Base-by-base conservation (phyloP, 1,140 invertebrate genomes). In the Lepidurus couesii region DNA sequence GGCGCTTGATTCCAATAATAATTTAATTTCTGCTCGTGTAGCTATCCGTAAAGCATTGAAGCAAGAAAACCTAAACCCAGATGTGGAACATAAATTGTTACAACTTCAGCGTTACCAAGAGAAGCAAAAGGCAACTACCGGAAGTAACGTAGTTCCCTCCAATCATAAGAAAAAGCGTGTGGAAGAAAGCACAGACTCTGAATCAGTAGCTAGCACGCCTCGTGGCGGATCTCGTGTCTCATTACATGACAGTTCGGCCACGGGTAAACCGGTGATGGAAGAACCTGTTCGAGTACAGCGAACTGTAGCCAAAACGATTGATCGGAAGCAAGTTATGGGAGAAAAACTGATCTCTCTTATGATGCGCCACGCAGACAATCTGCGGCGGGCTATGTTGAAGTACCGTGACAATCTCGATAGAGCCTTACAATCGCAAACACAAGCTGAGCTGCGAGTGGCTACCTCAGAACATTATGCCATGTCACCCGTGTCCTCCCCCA, bases 331-430 rank as follows among this genome's bases (percentile, higher is more conserved):
- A 10, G 78, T 76, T 85, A 85, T 85, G 87, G 86, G 79, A 85
- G 85, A 82, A 86, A 84, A 81, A 84, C 86, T 90, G 79, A 89
- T 90, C 81, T 89, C 90, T 82, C 85, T 89, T 73, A 85, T 96
- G 24, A 92, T 91, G 84, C 89, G 92, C 81, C 95, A 98, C 80
- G 97, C 96, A 83, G 95, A 97, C 84, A 85, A 92, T 80, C 88
- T 98, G 24, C 97, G 97, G 84, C 96, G 96, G 83, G 95, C 97
- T 82, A 97, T 98, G 78, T 88, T 96, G 47, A 94, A 95, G 82
- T 97, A 97, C 84, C 87, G 95, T 81, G 92, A 92, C 6, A 84
- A 96, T 4, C 88, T 97, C 74, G 95, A 98, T 85, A 95, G 96
- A 82, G 94, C 96, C 84, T 87, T 97, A 74, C 92, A 95, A 83